A percentile compares a stretch with the other conserved stretches of the same genome.
Evolutionary conservation across 1,140 invertebrate species (phyloP).

Genomic region (Dryas iulia): DNA sequence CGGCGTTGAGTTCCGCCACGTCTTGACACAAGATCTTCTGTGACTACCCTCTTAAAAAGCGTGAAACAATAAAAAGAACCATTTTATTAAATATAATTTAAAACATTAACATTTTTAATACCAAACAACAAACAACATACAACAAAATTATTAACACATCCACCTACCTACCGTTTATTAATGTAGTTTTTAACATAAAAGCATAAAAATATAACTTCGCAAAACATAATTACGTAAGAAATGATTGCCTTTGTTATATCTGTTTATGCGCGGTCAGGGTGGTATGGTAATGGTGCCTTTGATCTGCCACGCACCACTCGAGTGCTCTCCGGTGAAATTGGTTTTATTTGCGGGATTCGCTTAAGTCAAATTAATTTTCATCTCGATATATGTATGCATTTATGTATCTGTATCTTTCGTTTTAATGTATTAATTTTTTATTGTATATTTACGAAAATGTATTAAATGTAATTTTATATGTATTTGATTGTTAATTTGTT

Average conservation of each 20-base stretch:
- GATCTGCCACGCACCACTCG: constrained; percentile 49
- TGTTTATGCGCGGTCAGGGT: constrained; percentile 60
- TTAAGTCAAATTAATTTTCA: constrained; percentile 10
- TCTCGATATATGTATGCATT: neutral
- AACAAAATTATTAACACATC: too few relatives aligned
- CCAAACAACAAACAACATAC: too few relatives aligned
- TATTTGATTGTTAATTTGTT: too few relatives aligned
- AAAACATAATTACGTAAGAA: constrained; percentile 14
- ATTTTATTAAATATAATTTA: too few relatives aligned
- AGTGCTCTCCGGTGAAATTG: constrained; percentile 30
- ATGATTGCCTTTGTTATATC: constrained; percentile 39
- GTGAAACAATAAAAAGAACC: too few relatives aligned
- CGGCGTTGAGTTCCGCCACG: too few relatives aligned
- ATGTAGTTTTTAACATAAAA: neutral
- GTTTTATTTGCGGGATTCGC: constrained; percentile 26
- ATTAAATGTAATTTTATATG: too few relatives aligned
- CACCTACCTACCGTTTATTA: too few relatives aligned
- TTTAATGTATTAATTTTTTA: neutral
- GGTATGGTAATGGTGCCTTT: constrained; percentile 57
- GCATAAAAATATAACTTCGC: neutral
- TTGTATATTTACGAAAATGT: neutral
- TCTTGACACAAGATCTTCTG: too few relatives aligned
- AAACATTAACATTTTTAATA: too few relatives aligned
- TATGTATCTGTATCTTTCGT: neutral
- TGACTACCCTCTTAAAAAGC: too few relatives aligned